Evolutionary conservation across 2,888 invertebrate species (phyloP).

Genomic region (Eudemis profundana): DNA sequence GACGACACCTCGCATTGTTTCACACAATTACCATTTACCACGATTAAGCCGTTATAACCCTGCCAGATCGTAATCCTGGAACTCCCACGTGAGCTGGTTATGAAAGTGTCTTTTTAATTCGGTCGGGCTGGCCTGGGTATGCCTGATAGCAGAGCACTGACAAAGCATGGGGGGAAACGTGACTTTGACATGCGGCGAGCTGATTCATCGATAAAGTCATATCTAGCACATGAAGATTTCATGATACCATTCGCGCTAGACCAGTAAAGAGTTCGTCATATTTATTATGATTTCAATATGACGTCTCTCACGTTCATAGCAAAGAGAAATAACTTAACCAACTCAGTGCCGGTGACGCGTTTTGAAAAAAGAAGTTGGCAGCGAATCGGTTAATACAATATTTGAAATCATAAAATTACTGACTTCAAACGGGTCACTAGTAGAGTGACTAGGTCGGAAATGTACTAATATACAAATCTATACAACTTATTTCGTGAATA

Average conservation of each 20-base stretch:
- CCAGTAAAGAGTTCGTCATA: too few relatives aligned
- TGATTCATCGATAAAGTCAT: constrained; percentile 17
- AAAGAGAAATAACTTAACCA: too few relatives aligned
- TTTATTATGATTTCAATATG: background rate
- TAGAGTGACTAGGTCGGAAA: too few relatives aligned
- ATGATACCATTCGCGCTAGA: background rate
- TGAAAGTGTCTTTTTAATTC: constrained; percentile 4
- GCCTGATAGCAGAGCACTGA: constrained; percentile 5
- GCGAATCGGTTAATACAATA: too few relatives aligned
- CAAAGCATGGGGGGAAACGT: constrained; percentile 20
- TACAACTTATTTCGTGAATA: too few relatives aligned
- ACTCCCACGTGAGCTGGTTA: background rate
- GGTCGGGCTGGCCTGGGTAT: background rate
- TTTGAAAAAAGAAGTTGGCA: too few relatives aligned
- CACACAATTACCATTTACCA: constrained; percentile 35
- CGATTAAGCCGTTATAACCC: constrained; percentile 24
- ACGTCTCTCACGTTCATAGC: too few relatives aligned
- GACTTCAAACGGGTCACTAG: too few relatives aligned
- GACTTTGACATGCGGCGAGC: constrained; percentile 20
- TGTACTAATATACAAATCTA: too few relatives aligned
- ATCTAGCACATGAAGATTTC: background rate
- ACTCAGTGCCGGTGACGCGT: too few relatives aligned
- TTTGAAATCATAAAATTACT: too few relatives aligned
- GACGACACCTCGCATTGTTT: constrained; percentile 35
- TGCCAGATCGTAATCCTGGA: background rate